Percentiles rank a stretch among this genome's conserved stretches.
phyloP scores from a whole-genome alignment of 92 coral and sea anemone genomes.

The Porites divaricata region DNA sequence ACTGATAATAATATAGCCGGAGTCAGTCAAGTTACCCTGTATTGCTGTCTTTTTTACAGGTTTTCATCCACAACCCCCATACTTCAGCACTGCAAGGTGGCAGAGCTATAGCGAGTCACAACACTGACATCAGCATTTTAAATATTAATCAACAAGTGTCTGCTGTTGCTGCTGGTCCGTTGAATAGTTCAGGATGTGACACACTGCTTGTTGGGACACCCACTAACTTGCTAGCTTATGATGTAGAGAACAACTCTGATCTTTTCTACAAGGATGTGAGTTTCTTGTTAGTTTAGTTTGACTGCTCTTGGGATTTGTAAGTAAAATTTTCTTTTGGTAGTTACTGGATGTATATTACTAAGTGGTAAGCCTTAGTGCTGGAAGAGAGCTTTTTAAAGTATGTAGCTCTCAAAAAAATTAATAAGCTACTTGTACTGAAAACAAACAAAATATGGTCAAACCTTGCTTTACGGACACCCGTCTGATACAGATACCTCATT shows the following conservation, averaged over 20 bases:
- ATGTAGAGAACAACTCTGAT: slow-evolving; percentile 96
- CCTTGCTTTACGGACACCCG: no score
- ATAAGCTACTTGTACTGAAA: no score
- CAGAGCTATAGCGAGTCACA: slow-evolving; percentile 76
- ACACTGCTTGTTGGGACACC: slow-evolving; percentile 91
- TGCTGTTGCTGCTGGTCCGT: slow-evolving; percentile 91
- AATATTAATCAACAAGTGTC: slow-evolving; percentile 98
- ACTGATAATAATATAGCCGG: not conserved
- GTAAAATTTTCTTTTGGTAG: no score
- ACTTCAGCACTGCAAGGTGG: slow-evolving; percentile 82
- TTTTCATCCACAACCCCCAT: slow-evolving; percentile 95
- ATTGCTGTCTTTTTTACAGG: slow-evolving; percentile 47
- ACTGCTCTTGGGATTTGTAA: no score
- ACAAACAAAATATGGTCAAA: no score
- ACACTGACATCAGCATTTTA: slow-evolving; percentile 86
- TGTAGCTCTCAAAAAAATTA: no score
- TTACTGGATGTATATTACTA: no score
- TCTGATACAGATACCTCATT: no score
- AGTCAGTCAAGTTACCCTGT: not conserved
- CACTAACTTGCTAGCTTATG: slow-evolving; percentile 92
- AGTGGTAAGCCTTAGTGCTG: no score
- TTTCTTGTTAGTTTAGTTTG: not conserved
- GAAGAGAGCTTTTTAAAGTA: no score
- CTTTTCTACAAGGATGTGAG: slow-evolving; percentile 97
- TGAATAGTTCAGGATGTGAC: slow-evolving; percentile 76